Conservation (phyloP, 2,888 invertebrate species). For the Polietes domitor region DNA sequence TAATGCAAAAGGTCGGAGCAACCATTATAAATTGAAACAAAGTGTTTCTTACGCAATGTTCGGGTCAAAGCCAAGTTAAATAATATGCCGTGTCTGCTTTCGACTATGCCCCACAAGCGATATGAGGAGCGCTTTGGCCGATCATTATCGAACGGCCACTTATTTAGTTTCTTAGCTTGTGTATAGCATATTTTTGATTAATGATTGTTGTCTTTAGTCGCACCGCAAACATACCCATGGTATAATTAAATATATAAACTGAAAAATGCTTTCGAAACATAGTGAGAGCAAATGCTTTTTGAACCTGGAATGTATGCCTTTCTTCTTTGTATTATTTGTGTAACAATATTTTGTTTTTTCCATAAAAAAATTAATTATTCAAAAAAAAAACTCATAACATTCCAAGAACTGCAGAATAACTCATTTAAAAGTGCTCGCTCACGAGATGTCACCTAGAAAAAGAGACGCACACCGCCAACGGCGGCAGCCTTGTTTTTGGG, state of each 20-base stretch:
- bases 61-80: neutral
- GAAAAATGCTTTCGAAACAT: neutral
- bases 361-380: neutral
- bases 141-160: neutral
- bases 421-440: neutral
- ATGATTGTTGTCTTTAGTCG: neutral
- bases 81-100: neutral
- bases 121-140: neutral
- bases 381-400: neutral
- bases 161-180: neutral
- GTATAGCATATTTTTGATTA: neutral
- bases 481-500: neutral
- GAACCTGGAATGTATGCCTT: neutral
- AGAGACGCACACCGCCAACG: neutral
- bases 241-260: neutral
- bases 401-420: neutral
- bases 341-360: neutral
- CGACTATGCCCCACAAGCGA: neutral
- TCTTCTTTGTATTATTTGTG: neutral
- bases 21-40: too few relatives aligned
- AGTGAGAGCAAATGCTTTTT: neutral
- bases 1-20: too few relatives aligned
- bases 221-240: neutral
- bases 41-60: too few relatives aligned
- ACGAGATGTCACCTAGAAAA: slow-evolving; percentile 22